These are phyloP conservation scores for Stichodactyla helianthus DNA, from an alignment of 64 coral and sea anemone species.

Conservation along the genomic window DNA sequence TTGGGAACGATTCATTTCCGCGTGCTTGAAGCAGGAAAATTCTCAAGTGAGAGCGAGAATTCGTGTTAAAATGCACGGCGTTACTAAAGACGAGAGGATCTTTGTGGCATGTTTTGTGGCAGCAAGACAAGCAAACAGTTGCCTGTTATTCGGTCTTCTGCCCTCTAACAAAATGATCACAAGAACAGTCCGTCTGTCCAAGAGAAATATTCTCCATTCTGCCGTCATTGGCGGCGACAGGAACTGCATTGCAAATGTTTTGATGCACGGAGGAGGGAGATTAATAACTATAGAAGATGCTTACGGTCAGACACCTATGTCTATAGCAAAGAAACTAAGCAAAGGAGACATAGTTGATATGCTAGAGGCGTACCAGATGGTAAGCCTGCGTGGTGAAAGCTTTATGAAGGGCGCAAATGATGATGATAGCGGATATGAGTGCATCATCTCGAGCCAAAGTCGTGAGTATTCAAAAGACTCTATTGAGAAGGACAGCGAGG, in stretches of 20 bases:
- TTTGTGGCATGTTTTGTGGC: slow-evolving; percentile 51
- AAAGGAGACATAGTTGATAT: slow-evolving; percentile 8
- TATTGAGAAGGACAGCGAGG: not conserved
- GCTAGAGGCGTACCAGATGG: slow-evolving; percentile 8
- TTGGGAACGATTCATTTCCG: slow-evolving; percentile 47
- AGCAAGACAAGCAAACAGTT: slow-evolving; percentile 29
- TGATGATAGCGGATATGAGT: slow-evolving; percentile 2
- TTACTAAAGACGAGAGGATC: slow-evolving; percentile 41
- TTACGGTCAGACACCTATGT: slow-evolving; percentile 26
- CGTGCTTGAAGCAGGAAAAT: slow-evolving; percentile 43
- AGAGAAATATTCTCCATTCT: slow-evolving; percentile 46
- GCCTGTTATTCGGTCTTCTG: slow-evolving; percentile 37
- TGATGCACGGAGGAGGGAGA: slow-evolving; percentile 51
- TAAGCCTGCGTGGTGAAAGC: not conserved
- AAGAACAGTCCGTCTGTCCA: slow-evolving; percentile 23
- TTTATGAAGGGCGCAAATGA: not conserved
- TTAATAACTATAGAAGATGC: slow-evolving; percentile 31
- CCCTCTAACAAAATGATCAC: slow-evolving; percentile 32
- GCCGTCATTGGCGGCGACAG: slow-evolving; percentile 37
- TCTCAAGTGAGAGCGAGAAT: slow-evolving; percentile 26
- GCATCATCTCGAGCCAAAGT: not conserved
- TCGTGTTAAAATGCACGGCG: slow-evolving; percentile 38
- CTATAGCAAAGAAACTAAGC: slow-evolving; percentile 26
- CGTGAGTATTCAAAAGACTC: not conserved
- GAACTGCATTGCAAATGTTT: slow-evolving; percentile 50